Evolutionary conservation across 2,113 vertebrate species (phyloP), one percentile per base, ranked within the genome.

Genomic region (Alosa alosa): DNA sequence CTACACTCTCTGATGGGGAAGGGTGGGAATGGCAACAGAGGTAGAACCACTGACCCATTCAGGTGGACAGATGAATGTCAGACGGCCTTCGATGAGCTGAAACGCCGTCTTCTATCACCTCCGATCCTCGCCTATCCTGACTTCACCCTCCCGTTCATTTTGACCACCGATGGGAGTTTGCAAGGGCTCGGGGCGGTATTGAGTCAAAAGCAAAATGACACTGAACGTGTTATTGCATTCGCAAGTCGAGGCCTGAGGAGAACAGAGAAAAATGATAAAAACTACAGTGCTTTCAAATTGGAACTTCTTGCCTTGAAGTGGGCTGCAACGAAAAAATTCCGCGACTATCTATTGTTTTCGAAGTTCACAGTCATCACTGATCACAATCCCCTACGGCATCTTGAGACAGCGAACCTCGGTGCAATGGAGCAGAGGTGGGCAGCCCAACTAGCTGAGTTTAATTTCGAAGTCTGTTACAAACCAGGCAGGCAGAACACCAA

Each of bases 51-150:
- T 11, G 31, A 0, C 2, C 6, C 10, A 0, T 75, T 85, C 81
- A 39, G 44, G 1, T 87, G 83, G 86, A 87, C 0, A 83, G 44
- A 18, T 84, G 86, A 46, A 7, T 46, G 45, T 7, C 45, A 46
- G 7, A 7, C 3, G 45, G 45, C 45, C 45, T 46, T 46, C 18
- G 49, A 83, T n/a, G 36, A 72, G 15, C 50, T 89, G 44, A 83
- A 75, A 39, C 6, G 20, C 31, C 49, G 81, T 3, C 52, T 89
- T 3, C 81, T 81, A 49, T 78, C 81, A 3, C 81, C 84, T 1
- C 86, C 81, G 4, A 13, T 86, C 4, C 82, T 88, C 11, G 82
- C 84, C n/a, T 88, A 86, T 25, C 68, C 52, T 8, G 75, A 88
- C 45, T 88, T 84, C n/a, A 81, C 39, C 18, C 1, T 18, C 1